Percentiles rank a stretch among this genome's conserved stretches.
Conservation (phyloP, 2,797 vertebrate genomes). For the Cirrhinus mrigala region DNA sequence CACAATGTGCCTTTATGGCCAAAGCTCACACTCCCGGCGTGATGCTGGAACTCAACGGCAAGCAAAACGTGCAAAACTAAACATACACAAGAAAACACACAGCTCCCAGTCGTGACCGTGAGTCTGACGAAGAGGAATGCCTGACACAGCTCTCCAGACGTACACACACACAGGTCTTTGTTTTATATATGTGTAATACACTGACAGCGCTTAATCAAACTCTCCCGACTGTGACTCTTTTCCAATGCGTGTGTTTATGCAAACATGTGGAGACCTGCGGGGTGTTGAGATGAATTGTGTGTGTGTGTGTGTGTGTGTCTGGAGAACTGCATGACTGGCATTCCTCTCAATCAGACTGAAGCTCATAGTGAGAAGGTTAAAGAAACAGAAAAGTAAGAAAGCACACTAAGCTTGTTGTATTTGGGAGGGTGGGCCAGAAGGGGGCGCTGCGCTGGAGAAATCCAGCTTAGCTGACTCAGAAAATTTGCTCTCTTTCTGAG, state of each 20-base stretch:
- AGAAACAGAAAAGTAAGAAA: conserved; percentile 38
- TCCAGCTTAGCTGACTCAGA: conserved; percentile 24
- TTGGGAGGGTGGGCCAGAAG: conserved; percentile 7
- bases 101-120: conserved; percentile 40
- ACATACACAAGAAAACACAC: conserved; percentile 36
- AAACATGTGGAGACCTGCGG: conserved; percentile 53
- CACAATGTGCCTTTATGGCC: conserved; percentile 11
- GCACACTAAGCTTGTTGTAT: background rate
- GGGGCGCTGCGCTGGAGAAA: background rate
- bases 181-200: conserved; percentile 33
- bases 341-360: conserved; percentile 44
- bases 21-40: background rate
- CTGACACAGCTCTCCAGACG: conserved; percentile 32
- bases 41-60: background rate
- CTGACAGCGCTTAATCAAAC: conserved; percentile 40
- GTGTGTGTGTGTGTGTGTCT: conserved; percentile 45
- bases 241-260: conserved; percentile 35
- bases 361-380: conserved; percentile 18
- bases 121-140: conserved; percentile 52
- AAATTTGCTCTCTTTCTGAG: background rate
- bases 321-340: conserved; percentile 40
- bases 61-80: conserved; percentile 34
- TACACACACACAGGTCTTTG: conserved; percentile 45
- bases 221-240: conserved; percentile 36
- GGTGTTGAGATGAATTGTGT: conserved; percentile 46